phyloP scores from a whole-genome alignment of 1,140 invertebrate genomes.

The Drosophila sucinea region DNA sequence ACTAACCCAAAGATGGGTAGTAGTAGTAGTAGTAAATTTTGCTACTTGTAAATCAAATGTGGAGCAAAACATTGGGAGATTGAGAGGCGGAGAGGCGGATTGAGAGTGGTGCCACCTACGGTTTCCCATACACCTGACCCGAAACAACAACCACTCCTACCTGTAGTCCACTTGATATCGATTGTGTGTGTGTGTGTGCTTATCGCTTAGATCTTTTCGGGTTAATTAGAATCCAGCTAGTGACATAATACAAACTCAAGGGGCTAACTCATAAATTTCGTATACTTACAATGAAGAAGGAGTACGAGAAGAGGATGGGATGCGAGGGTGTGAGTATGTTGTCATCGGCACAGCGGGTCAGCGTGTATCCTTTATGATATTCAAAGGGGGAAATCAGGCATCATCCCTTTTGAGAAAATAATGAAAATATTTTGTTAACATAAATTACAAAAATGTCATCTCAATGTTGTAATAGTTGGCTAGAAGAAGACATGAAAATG shows the following conservation, averaged over 20 bases:
- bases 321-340: constrained; percentile 35
- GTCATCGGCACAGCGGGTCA: constrained; percentile 50
- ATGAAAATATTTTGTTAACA: constrained; percentile 72
- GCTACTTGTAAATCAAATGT: constrained; percentile 65
- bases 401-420: constrained; percentile 16
- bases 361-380: constrained; percentile 23
- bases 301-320: background rate
- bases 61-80: constrained; percentile 14
- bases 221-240: constrained; percentile 60
- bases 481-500: background rate
- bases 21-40: background rate
- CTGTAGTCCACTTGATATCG: constrained; percentile 30
- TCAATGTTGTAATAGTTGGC: background rate
- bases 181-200: constrained; percentile 4
- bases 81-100: constrained; percentile 24
- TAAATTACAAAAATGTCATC: constrained; percentile 62
- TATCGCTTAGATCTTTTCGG: constrained; percentile 32
- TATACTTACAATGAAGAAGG: constrained; percentile 22
- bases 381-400: too few relatives aligned
- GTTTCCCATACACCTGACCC: constrained; percentile 46
- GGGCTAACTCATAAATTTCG: constrained; percentile 48
- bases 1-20: background rate
- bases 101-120: constrained; percentile 53
- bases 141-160: constrained; percentile 43
- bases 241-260: constrained; percentile 8